Evolutionary conservation across 2,888 invertebrate genomes (phyloP).

Genomic region (Chesias legatella): DNA sequence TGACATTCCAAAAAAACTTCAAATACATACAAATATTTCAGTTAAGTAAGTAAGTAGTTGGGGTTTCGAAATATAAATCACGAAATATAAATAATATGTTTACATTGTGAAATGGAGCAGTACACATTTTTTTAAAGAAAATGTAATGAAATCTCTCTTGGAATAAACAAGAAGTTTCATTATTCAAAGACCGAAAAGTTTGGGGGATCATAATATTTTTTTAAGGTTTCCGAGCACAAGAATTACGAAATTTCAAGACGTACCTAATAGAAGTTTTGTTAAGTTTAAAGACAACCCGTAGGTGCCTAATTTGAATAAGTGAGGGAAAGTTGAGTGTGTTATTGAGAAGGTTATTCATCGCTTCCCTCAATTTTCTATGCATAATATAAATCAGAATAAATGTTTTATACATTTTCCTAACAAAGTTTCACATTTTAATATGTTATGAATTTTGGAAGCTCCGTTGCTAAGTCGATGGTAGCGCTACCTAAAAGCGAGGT

Average conservation of each 20-base stretch:
- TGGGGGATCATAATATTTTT: slow-evolving; percentile 12
- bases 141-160: slow-evolving; percentile 9
- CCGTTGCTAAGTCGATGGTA: too few species aligned
- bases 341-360: slow-evolving; percentile 15
- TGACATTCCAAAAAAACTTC: too few species aligned
- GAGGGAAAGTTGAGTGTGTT: slow-evolving; percentile 14
- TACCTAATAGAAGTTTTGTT: slow-evolving; percentile 11
- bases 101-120: too few species aligned
- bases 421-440: too few species aligned
- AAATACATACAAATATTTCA: too few species aligned
- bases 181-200: slow-evolving; percentile 9
- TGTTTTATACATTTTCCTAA: too few species aligned
- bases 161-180: slow-evolving; percentile 12
- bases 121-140: slow-evolving; percentile 3
- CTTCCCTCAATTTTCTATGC: neutral
- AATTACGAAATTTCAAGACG: slow-evolving; percentile 19
- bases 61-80: too few species aligned
- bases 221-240: slow-evolving; percentile 22
- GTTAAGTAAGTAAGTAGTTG: too few species aligned
- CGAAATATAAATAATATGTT: too few species aligned
- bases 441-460: too few species aligned
- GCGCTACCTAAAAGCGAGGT: too few species aligned
- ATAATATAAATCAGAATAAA: too few species aligned
- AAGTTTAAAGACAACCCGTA: slow-evolving; percentile 16
- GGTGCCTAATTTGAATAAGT: slow-evolving; percentile 14